Evolutionary conservation across 1,140 invertebrate species (phyloP).

Genomic region (Pantala flavescens): DNA sequence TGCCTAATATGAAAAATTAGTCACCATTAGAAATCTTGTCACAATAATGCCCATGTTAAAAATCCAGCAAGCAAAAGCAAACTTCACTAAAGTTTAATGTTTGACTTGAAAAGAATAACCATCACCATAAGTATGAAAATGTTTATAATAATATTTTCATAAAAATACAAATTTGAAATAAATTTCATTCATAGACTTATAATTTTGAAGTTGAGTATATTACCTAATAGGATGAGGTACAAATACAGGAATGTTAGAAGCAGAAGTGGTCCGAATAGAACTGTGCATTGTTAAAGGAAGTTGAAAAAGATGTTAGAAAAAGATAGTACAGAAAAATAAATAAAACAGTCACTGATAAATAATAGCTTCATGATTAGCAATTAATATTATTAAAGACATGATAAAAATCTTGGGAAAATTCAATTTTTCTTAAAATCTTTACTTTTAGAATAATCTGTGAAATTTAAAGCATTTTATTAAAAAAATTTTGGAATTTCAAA

Average conservation of each 20-base stretch:
- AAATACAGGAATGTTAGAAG: constrained; percentile 35
- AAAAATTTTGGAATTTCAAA: too few species aligned
- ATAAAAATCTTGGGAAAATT: too few species aligned
- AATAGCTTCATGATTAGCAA: too few species aligned
- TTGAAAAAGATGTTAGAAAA: constrained; percentile 12
- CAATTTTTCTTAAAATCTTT: not conserved
- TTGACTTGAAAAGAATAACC: too few species aligned
- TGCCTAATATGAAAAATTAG: not conserved
- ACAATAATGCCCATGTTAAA: not conserved
- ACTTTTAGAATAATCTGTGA: too few species aligned
- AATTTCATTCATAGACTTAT: too few species aligned
- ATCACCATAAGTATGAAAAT: too few species aligned
- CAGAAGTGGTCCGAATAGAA: constrained; percentile 35
- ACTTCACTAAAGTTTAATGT: too few species aligned
- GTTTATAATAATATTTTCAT: too few species aligned
- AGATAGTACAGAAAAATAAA: constrained; percentile 23
- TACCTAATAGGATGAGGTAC: constrained; percentile 33
- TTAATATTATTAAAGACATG: too few species aligned
- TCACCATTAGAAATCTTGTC: not conserved
- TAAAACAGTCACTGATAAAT: not conserved
- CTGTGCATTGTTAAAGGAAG: constrained; percentile 19
- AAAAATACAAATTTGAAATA: too few species aligned
- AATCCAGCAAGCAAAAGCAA: not conserved
- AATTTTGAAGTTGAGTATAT: not conserved
- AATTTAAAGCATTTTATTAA: too few species aligned